These are phyloP conservation scores for Oxycera nigricornis DNA, from an alignment of 2,888 invertebrate genomes.

Conservation along the genomic window DNA sequence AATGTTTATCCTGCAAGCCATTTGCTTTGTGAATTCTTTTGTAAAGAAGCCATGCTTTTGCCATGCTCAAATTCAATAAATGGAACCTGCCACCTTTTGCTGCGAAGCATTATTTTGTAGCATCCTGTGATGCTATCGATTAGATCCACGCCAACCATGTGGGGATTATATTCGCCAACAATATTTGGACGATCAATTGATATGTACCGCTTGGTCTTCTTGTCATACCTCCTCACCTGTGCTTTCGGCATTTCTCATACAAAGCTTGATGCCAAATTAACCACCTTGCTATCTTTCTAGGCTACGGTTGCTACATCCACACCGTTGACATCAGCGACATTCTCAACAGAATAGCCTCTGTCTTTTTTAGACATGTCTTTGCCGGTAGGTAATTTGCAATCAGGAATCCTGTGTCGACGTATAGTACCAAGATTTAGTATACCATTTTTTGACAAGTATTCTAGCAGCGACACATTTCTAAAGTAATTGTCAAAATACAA, in stretches of 20 bases:
- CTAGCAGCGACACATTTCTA: constrained; percentile 46
- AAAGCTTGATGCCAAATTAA: constrained; percentile 54
- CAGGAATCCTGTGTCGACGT: no score
- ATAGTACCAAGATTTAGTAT: no score
- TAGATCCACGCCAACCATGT: no score
- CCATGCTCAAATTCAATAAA: constrained; percentile 51
- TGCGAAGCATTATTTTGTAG: constrained; percentile 45
- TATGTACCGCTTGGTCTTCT: constrained; percentile 48
- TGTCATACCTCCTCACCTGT: constrained; percentile 49
- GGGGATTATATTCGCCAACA: no score
- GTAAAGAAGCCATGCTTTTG: constrained; percentile 51
- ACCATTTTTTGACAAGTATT: constrained; percentile 52
- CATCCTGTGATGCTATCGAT: no score
- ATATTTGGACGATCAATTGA: constrained; percentile 49
- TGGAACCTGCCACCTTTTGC: constrained; percentile 55
- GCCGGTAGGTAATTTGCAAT: no score
- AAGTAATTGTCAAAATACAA: constrained; percentile 48
- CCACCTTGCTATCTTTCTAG: constrained; percentile 57
- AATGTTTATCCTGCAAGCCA: no score
- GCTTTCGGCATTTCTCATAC: constrained; percentile 51
- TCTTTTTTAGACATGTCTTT: no score
- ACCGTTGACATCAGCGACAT: no score
- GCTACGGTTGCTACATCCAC: constrained; percentile 50
- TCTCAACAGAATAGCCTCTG: no score
- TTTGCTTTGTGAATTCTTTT: not conserved